A percentile compares a stretch with the other conserved stretches of the same genome.
phyloP scores from a whole-genome alignment of 1,140 invertebrate genomes.

The Phymorhynchus buccinoides region DNA sequence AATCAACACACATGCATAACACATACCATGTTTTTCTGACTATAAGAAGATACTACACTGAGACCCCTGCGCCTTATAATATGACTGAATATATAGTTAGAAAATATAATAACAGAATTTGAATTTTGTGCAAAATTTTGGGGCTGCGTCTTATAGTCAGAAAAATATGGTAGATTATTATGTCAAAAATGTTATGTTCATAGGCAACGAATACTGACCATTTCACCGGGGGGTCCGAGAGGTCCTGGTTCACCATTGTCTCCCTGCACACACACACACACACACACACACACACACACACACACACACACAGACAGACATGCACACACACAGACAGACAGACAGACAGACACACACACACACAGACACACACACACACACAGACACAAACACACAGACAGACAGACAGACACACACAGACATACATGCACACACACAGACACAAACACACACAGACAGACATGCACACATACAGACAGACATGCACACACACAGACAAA shows the following conservation, averaged over 20 bases:
- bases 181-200: too few species aligned
- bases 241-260: constrained; percentile 83
- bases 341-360: neutral
- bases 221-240: constrained; percentile 84
- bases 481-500: neutral
- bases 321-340: neutral
- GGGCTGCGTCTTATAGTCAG: too few species aligned
- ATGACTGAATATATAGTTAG: too few species aligned
- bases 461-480: neutral
- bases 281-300: neutral
- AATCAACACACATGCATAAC: too few species aligned
- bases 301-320: neutral
- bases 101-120: too few species aligned
- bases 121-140: too few species aligned
- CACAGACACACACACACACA: neutral
- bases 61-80: too few species aligned
- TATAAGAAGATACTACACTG: too few species aligned
- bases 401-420: neutral
- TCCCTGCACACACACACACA: constrained; percentile 72
- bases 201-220: constrained; percentile 80
- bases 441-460: neutral
- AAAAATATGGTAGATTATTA: too few species aligned
- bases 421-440: neutral
- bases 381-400: neutral
- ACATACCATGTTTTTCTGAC: too few species aligned